Conservation (phyloP, 2,797 vertebrate genomes). For the Podargus strigoides region DNA sequence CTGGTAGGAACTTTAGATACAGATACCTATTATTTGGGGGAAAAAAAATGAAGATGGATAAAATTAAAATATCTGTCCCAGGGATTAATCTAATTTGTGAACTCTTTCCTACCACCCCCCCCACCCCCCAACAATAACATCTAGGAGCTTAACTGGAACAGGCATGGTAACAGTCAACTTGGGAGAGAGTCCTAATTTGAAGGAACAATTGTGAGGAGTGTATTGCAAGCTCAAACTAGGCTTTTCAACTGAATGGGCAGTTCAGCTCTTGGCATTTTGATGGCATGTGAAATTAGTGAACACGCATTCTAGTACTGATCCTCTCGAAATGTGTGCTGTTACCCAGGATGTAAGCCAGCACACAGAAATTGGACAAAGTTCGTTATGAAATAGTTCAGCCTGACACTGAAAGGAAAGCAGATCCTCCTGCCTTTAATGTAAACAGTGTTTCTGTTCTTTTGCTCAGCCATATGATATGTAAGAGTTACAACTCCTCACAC, state of each 20-base stretch:
- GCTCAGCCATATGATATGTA: accelerated
- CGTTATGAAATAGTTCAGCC: background rate
- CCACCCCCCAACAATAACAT: background rate
- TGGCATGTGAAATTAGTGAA: background rate
- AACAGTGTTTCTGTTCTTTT: background rate
- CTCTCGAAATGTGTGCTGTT: background rate
- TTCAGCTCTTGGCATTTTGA: background rate
- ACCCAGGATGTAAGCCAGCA: background rate
- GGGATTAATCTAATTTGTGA: background rate
- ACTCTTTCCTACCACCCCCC: background rate
- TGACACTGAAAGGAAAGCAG: background rate
- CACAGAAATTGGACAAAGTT: background rate
- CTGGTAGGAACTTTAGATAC: background rate
- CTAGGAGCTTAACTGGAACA: background rate
- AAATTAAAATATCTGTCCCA: background rate
- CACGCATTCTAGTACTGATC: accelerated
- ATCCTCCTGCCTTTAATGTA: background rate
- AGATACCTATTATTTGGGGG: background rate
- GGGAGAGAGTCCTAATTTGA: background rate
- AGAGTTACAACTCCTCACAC: background rate
- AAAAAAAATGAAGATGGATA: background rate
- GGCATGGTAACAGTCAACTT: background rate
- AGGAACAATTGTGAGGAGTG: background rate
- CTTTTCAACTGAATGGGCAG: background rate
- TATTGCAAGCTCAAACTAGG: background rate